These are phyloP conservation scores for Gymnocephalus cernua DNA, from an alignment of 2,113 vertebrate genomes.

Conservation along the genomic window DNA sequence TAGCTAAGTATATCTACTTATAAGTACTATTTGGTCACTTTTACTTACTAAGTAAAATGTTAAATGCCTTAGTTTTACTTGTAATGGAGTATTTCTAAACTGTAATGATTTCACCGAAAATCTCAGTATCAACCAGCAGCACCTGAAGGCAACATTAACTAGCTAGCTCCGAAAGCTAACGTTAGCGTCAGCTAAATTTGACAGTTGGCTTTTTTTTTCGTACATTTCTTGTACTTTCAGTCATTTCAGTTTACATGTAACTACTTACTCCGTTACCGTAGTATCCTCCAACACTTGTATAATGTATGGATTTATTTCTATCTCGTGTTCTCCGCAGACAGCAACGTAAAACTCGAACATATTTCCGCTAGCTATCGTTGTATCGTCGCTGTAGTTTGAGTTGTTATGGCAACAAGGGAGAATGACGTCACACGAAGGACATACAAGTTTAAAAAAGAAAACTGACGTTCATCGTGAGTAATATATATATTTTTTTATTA, in stretches of 20 bases:
- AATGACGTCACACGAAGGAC: neutral
- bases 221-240: neutral
- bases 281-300: constrained; percentile 67
- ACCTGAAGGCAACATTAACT: constrained; percentile 20
- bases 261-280: constrained; percentile 52
- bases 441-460: neutral
- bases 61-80: too few species aligned
- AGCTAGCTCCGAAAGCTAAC: neutral
- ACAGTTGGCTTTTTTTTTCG: too few species aligned
- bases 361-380: constrained; percentile 38
- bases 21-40: neutral
- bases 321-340: constrained; percentile 75
- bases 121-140: neutral
- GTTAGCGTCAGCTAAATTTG: neutral
- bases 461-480: too few species aligned
- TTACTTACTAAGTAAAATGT: neutral
- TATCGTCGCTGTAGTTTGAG: constrained; percentile 15
- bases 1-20: too few species aligned
- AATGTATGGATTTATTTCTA: constrained; percentile 80
- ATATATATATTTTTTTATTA: too few species aligned
- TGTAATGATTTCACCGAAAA: neutral
- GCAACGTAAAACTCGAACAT: constrained; percentile 64
- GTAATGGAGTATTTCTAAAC: neutral
- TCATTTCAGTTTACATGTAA: neutral
- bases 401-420: constrained; percentile 32